Evolutionary conservation across 2,888 invertebrate species (phyloP).

Genomic region (Proisotoma minuta): DNA sequence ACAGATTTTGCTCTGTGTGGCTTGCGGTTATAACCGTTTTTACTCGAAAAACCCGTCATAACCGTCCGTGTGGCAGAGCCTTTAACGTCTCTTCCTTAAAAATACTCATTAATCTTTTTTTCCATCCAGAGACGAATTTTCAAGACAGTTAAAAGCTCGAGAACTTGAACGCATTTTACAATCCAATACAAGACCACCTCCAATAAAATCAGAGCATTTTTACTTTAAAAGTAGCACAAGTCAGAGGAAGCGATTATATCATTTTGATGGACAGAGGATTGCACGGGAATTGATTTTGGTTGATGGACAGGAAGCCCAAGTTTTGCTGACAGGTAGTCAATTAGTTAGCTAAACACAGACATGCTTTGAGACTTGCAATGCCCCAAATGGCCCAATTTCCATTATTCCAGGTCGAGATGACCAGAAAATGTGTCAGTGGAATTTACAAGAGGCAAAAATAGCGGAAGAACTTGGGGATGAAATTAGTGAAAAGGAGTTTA

Average conservation of each 20-base stretch:
- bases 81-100: no score
- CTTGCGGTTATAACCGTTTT: no score
- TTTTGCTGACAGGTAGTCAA: background rate
- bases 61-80: no score
- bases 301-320: background rate
- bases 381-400: no score
- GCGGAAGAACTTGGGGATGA: background rate
- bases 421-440: constrained; percentile 10
- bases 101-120: background rate
- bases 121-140: constrained; percentile 3
- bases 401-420: constrained; percentile 6
- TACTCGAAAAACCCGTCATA: no score
- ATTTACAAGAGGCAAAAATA: constrained; percentile 11
- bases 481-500: constrained; percentile 2
- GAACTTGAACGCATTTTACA: background rate
- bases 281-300: background rate
- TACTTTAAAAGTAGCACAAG: background rate
- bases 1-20: no score
- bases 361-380: no score
- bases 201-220: background rate
- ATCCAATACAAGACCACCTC: background rate
- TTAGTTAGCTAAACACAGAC: no score
- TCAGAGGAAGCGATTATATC: background rate
- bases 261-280: constrained; percentile 7
- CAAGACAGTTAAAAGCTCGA: background rate